Evolutionary conservation across 2,888 invertebrate species (phyloP).

Genomic region (Cheilosia pagana): DNA sequence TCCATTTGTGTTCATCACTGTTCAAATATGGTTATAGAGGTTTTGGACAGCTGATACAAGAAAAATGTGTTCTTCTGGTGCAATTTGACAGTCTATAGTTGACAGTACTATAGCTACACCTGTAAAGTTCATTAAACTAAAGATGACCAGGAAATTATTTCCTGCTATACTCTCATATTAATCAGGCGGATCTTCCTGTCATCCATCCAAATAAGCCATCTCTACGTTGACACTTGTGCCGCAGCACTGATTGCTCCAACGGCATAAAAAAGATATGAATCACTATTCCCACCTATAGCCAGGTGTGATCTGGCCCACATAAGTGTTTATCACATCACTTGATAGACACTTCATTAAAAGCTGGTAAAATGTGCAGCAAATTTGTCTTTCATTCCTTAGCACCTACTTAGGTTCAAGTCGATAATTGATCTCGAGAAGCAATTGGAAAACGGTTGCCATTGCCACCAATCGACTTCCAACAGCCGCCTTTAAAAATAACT

Average conservation of each 20-base stretch:
- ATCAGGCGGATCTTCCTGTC: slow-evolving; percentile 35
- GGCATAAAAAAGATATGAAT: slow-evolving; percentile 48
- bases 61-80: no score
- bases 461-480: slow-evolving; percentile 28
- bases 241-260: slow-evolving; percentile 62
- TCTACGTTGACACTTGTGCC: slow-evolving; percentile 60
- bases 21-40: no score
- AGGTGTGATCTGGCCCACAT: slow-evolving; percentile 50
- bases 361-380: slow-evolving; percentile 41
- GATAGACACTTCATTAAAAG: slow-evolving; percentile 74
- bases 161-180: slow-evolving; percentile 11
- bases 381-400: slow-evolving; percentile 66
- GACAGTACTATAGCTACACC: no score
- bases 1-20: no score
- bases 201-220: slow-evolving; percentile 67
- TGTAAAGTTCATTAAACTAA: slow-evolving; percentile 6
- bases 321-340: slow-evolving; percentile 57
- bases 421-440: slow-evolving; percentile 69
- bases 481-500: slow-evolving; percentile 56
- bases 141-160: not conserved
- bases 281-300: slow-evolving; percentile 40
- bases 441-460: slow-evolving; percentile 54
- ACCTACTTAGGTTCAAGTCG: slow-evolving; percentile 63
- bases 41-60: no score
- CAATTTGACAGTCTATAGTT: no score